phyloP scores from a whole-genome alignment of 2,888 invertebrate genomes.

The Pristionchus maxplancki region DNA sequence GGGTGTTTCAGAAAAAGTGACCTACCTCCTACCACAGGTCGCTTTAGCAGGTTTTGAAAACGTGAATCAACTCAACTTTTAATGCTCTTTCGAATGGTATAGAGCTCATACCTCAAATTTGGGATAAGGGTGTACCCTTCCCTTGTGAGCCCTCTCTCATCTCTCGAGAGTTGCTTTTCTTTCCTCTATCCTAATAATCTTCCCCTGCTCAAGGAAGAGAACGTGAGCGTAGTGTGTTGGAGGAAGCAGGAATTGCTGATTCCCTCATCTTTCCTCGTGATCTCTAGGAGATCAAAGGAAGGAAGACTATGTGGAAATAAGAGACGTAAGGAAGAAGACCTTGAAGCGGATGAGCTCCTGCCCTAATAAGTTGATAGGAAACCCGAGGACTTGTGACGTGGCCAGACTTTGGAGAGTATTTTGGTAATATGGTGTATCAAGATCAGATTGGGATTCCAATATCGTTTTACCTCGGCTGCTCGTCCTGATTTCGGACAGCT shows the following conservation, averaged over 20 bases:
- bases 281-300: not conserved
- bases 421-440: too few species aligned
- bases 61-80: too few species aligned
- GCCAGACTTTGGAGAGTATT: slow-evolving; percentile 5
- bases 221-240: not conserved
- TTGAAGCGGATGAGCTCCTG: not conserved
- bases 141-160: not conserved
- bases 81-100: too few species aligned
- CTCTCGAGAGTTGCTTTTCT: not conserved
- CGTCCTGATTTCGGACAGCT: not conserved
- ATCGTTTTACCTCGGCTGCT: too few species aligned
- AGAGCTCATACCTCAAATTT: too few species aligned
- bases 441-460: too few species aligned
- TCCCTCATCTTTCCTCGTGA: not conserved
- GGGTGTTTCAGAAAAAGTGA: too few species aligned
- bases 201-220: slow-evolving; percentile 11
- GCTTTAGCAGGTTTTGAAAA: too few species aligned
- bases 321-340: slow-evolving; percentile 4
- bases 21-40: too few species aligned
- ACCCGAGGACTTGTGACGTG: not conserved
- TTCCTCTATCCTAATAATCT: not conserved
- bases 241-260: not conserved
- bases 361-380: slow-evolving; percentile 32
- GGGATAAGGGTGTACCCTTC: too few species aligned
- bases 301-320: not conserved